phyloP scores from a whole-genome alignment of 2,113 vertebrate genomes.

The Oncorhynchus clarkii region DNA sequence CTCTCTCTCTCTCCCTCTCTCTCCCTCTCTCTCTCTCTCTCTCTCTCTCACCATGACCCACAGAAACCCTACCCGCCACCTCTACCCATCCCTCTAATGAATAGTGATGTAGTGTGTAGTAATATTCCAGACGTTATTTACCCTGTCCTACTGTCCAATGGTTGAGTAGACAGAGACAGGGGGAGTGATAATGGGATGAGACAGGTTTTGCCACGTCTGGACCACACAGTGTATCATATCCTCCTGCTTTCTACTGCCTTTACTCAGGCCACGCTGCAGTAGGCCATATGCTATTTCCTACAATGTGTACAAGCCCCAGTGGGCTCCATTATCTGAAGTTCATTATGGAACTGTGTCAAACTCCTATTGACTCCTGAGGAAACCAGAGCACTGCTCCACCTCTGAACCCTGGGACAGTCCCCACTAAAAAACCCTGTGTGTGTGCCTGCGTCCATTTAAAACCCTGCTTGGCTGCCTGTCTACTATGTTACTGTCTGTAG shows the following conservation, averaged over 20 bases:
- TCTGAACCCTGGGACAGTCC: not conserved
- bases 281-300: slow-evolving; percentile 3
- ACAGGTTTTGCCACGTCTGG: slow-evolving; percentile 18
- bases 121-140: slow-evolving; percentile 54
- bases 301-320: not conserved
- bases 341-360: too few relatives aligned
- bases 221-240: not conserved
- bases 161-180: not conserved
- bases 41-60: too few relatives aligned
- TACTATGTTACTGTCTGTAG: too few relatives aligned
- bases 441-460: too few relatives aligned
- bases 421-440: not conserved
- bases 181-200: slow-evolving; percentile 46
- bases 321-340: not conserved
- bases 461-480: not conserved
- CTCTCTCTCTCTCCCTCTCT: too few relatives aligned
- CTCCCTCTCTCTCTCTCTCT: slow-evolving; percentile 4
- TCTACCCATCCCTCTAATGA: slow-evolving; percentile 62
- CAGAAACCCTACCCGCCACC: slow-evolving; percentile 10
- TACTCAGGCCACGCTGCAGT: slow-evolving; percentile 1
- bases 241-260: not conserved
- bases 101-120: slow-evolving; percentile 68
- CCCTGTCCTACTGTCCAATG: slow-evolving; percentile 21
- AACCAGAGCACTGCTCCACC: not conserved
- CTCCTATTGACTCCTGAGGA: not conserved